Conservation (phyloP, 2,797 vertebrate genomes). For the Clarias fuscus region DNA sequence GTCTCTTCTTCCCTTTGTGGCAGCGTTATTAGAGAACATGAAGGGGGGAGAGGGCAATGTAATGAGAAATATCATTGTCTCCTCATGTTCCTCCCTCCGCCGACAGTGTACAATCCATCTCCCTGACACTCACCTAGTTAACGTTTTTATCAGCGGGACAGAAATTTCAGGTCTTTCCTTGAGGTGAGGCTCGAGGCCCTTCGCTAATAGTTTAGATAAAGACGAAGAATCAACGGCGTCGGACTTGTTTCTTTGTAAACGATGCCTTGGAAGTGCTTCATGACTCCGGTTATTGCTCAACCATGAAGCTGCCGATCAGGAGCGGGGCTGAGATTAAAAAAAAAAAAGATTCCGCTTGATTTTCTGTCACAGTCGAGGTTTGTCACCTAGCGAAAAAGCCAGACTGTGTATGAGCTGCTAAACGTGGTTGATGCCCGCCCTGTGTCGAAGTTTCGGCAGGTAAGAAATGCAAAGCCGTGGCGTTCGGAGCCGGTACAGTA, state of each 20-base stretch:
- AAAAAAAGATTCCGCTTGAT: background rate
- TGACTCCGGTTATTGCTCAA: constrained; percentile 43
- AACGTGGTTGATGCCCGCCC: constrained; percentile 12
- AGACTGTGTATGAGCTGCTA: background rate
- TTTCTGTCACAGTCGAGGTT: background rate
- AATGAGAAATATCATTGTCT: constrained; percentile 91
- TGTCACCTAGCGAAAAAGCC: background rate
- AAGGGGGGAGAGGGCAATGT: constrained; percentile 78
- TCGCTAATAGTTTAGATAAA: constrained; percentile 78
- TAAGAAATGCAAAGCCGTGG: constrained; percentile 21
- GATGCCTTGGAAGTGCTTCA: constrained; percentile 50
- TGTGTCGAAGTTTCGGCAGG: background rate
- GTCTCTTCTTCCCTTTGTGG: constrained; percentile 58
- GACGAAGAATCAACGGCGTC: constrained; percentile 66
- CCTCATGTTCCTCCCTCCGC: constrained; percentile 82
- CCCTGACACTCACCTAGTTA: constrained; percentile 91
- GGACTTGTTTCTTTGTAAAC: constrained; percentile 43
- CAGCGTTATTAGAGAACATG: constrained; percentile 83
- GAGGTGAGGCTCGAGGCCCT: constrained; percentile 79
- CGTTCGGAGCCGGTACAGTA: constrained; percentile 20
- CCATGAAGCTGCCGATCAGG: constrained; percentile 14
- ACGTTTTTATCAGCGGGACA: constrained; percentile 88
- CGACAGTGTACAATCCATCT: constrained; percentile 89
- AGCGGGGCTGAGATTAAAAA: background rate
- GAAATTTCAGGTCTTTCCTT: constrained; percentile 75